Base-by-base conservation (phyloP, 2,888 invertebrate genomes). In the Hipparchia sbordonii region DNA sequence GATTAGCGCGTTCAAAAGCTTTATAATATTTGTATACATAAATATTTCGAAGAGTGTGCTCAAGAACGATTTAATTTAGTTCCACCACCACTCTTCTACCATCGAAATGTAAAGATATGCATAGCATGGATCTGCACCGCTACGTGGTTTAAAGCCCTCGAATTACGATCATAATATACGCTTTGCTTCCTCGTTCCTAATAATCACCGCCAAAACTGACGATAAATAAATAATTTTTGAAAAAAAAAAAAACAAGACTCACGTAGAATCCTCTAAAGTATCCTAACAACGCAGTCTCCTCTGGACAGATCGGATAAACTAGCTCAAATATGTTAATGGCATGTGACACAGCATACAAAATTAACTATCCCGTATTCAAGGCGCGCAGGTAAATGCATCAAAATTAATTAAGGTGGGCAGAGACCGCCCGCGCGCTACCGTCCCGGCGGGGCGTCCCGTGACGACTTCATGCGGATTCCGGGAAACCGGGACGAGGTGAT, bases 351-450 rank as follows among this genome's bases (percentile, higher is more conserved):
- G 67, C 62, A 72, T 70, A 67, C 65, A 67, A 73, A 76, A 76
- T 73, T 74, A 76, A 76, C 72, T 73, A 78, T 77, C 78, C 81
- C 79, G 78, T 78, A 78, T 79, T 77, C 72, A 68, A 72, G 72
- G 45, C 71, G 74, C 80, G 81, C 88, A 90, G 90, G 90, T 89
- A 89, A 89, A 86, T 88, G 83, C 85, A 89, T 91, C 91, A 85
- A 90, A 92, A 92, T 92, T 93, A 93, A 93, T 93, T 91, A 92
- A 90, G 82, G 86, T 81, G 82, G 82, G 78, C 79, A 77, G 74
- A 83, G 92, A 92, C 93, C 93, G 92, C 93, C 92, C 92, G 92
- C 89, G 84, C 86, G 91, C 92, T 91, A 90, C 91, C 89, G 91
- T 86, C 87, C 85, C 89, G 79, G 82, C 85, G 88, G 87, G 89